Percentiles rank a stretch among this genome's conserved stretches.
These are phyloP conservation scores for Monochamus saltuarius DNA, from an alignment of 1,140 invertebrate species.

Conservation along the genomic window DNA sequence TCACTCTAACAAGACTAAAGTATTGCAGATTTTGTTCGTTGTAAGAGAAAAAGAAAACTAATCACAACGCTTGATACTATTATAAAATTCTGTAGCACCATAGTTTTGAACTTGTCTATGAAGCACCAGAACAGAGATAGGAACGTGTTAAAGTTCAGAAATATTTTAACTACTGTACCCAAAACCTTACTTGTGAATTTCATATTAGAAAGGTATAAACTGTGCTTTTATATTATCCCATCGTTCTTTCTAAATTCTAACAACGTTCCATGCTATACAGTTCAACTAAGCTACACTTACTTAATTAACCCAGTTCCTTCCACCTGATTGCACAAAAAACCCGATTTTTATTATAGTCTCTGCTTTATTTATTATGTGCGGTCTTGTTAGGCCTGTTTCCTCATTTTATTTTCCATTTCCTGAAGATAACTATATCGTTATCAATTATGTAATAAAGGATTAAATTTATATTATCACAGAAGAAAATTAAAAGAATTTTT, in stretches of 20 bases:
- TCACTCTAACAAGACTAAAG: constrained; percentile 29
- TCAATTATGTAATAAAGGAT: constrained; percentile 19
- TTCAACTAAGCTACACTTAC: constrained; percentile 38
- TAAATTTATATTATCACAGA: constrained; percentile 46
- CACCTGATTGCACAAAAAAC: constrained; percentile 54
- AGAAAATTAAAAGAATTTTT: constrained; percentile 37
- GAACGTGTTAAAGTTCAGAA: constrained; percentile 50
- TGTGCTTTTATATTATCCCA: constrained; percentile 14
- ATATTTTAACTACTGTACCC: constrained; percentile 7
- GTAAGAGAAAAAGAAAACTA: constrained; percentile 26
- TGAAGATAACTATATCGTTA: constrained; percentile 31
- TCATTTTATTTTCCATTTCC: constrained; percentile 29
- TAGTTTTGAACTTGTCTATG: constrained; percentile 43
- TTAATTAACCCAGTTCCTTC: constrained; percentile 46
- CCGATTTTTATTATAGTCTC: constrained; percentile 46
- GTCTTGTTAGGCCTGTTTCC: constrained; percentile 9
- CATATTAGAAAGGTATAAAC: neutral
- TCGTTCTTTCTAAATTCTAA: constrained; percentile 45
- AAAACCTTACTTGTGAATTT: neutral
- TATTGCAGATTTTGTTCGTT: constrained; percentile 41
- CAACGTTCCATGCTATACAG: constrained; percentile 40
- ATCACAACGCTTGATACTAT: constrained; percentile 32
- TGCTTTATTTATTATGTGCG: constrained; percentile 1
- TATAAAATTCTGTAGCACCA: constrained; percentile 49
- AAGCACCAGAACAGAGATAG: constrained; percentile 48